Conservation (phyloP, 2,888 invertebrate genomes). For the Pyrrhosoma nymphula region DNA sequence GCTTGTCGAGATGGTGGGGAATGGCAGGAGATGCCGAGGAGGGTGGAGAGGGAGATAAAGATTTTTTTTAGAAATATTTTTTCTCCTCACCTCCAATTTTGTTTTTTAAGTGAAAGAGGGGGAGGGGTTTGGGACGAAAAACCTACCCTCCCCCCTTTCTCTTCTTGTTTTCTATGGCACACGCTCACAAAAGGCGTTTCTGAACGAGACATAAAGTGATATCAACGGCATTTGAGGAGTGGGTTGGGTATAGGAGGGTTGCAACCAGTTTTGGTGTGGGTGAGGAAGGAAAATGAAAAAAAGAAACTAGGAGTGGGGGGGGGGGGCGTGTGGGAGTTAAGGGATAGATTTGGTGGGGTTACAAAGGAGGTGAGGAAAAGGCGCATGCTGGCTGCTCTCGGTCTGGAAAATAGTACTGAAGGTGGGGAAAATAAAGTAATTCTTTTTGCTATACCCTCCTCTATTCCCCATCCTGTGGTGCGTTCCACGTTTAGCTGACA, state of each 20-base stretch:
- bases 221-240: slow-evolving; percentile 21
- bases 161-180: slow-evolving; percentile 14
- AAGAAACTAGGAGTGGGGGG: neutral
- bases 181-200: slow-evolving; percentile 26
- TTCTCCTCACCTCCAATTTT: neutral
- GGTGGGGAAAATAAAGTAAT: slow-evolving; percentile 9
- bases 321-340: no score
- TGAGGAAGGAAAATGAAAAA: neutral
- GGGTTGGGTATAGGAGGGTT: neutral
- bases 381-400: neutral
- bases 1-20: neutral
- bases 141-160: neutral
- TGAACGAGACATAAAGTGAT: slow-evolving; percentile 56
- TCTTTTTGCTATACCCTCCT: neutral
- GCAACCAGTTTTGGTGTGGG: neutral
- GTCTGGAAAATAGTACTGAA: neutral
- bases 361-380: neutral
- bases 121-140: neutral
- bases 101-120: neutral
- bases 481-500: no score
- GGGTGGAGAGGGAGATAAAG: neutral
- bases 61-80: neutral
- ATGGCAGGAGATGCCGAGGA: neutral
- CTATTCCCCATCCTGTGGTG: neutral
- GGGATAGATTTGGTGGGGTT: neutral